Evolutionary conservation across 35 echinoderm and acorn worm species (phyloP).

Genomic region (Chiridota heheva): DNA sequence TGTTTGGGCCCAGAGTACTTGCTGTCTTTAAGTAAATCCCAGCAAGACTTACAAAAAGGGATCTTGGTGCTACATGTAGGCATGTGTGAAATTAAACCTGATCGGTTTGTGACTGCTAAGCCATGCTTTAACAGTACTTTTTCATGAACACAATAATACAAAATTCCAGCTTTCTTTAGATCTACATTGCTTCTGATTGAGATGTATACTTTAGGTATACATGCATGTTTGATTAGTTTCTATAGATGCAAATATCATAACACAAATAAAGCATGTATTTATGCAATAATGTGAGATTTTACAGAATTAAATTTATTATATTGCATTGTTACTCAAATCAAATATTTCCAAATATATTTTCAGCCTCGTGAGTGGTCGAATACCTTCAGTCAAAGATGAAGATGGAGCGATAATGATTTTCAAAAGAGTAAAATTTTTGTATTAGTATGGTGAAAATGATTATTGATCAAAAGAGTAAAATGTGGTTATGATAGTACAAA

Average conservation of each 20-base stretch:
- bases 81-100: no score
- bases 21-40: no score
- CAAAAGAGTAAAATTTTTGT: not conserved
- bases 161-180: no score
- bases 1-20: no score
- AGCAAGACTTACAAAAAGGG: no score
- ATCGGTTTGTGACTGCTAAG: no score
- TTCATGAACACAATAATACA: no score
- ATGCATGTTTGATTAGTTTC: not conserved
- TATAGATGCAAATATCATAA: not conserved
- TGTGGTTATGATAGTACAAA: not conserved
- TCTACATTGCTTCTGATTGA: no score
- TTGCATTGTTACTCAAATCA: not conserved
- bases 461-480: not conserved
- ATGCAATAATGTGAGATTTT: not conserved
- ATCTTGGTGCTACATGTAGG: no score
- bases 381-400: slow-evolving; percentile 96
- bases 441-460: not conserved
- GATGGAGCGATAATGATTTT: slow-evolving; percentile 81
- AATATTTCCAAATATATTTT: slow-evolving; percentile 2
- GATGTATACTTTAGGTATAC: no score
- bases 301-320: not conserved
- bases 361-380: slow-evolving; percentile 89
- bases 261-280: not conserved
- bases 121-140: no score